Percentiles rank a stretch among this genome's conserved stretches.
phyloP scores from a whole-genome alignment of 2,888 invertebrate species.

The Aelia acuminata region DNA sequence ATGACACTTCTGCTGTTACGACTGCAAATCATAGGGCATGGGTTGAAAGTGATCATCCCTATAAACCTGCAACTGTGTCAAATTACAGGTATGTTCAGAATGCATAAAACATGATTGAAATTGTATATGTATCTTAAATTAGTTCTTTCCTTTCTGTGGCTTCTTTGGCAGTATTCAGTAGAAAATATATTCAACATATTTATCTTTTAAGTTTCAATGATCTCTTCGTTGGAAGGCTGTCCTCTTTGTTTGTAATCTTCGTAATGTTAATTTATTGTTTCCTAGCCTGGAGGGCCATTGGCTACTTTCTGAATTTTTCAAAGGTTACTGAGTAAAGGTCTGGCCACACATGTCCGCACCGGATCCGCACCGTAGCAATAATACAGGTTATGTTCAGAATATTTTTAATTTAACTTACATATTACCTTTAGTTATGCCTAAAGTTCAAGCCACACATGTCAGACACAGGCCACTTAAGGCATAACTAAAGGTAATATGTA shows the following conservation, averaged over 20 bases:
- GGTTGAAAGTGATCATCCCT: slow-evolving; percentile 97
- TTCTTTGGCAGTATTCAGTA: neutral
- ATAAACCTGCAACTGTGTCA: slow-evolving; percentile 88
- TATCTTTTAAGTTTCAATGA: too few species aligned
- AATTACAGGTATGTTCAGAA: slow-evolving; percentile 78
- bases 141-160: neutral
- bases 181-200: too few species aligned
- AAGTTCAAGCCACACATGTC: too few species aligned
- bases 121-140: neutral
- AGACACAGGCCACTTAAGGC: too few species aligned
- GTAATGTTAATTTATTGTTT: neutral
- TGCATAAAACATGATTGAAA: neutral
- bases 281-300: neutral
- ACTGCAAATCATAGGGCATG: slow-evolving; percentile 91
- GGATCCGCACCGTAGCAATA: too few species aligned
- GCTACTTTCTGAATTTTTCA: too few species aligned
- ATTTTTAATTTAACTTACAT: too few species aligned
- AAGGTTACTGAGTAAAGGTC: too few species aligned
- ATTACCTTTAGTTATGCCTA: too few species aligned
- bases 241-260: neutral
- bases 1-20: slow-evolving; percentile 71
- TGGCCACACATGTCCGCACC: too few species aligned
- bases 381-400: too few species aligned
- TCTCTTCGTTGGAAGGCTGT: neutral
- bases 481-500: too few species aligned